Evolutionary conservation across 2,888 invertebrate species (phyloP).

Genomic region (Drosophila rellima): DNA sequence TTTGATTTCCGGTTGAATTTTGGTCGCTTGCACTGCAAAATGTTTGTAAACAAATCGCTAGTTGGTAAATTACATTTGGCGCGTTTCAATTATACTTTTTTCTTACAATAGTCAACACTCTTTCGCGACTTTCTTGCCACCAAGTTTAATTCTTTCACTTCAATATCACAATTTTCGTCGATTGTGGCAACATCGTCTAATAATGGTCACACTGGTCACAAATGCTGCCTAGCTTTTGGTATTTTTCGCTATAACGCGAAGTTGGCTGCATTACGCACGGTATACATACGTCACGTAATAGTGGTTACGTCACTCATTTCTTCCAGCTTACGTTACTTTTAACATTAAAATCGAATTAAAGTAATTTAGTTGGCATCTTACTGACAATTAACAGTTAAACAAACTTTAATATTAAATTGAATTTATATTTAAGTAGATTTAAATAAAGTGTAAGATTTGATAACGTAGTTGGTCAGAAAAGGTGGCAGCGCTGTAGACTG

Average conservation of each 20-base stretch:
- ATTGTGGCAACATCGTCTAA: conserved; percentile 83
- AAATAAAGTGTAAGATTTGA: background rate
- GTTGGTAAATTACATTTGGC: conserved; percentile 61
- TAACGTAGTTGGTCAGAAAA: conserved; percentile 13
- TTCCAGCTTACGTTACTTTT: background rate
- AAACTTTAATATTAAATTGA: background rate
- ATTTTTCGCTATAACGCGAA: conserved; percentile 29
- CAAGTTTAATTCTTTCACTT: conserved; percentile 65
- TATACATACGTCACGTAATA: conserved; percentile 25
- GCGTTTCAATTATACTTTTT: conserved; percentile 60
- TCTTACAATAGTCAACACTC: conserved; percentile 77
- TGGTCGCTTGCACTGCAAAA: conserved; percentile 9
- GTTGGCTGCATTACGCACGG: conserved; percentile 40
- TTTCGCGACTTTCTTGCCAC: conserved; percentile 71
- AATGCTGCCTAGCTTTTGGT: conserved; percentile 26
- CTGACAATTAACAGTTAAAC: background rate
- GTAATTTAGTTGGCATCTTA: background rate
- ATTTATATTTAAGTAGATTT: background rate
- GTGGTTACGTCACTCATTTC: conserved; percentile 30
- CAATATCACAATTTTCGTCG: conserved; percentile 67
- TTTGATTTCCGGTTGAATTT: conserved; percentile 3
- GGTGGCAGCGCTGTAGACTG: conserved; percentile 46
- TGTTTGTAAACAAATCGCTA: conserved; percentile 36
- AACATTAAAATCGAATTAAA: background rate
- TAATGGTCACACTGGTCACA: conserved; percentile 73